Evolutionary conservation across 1,140 invertebrate species (phyloP).

Genomic region (Aphelinus certus): DNA sequence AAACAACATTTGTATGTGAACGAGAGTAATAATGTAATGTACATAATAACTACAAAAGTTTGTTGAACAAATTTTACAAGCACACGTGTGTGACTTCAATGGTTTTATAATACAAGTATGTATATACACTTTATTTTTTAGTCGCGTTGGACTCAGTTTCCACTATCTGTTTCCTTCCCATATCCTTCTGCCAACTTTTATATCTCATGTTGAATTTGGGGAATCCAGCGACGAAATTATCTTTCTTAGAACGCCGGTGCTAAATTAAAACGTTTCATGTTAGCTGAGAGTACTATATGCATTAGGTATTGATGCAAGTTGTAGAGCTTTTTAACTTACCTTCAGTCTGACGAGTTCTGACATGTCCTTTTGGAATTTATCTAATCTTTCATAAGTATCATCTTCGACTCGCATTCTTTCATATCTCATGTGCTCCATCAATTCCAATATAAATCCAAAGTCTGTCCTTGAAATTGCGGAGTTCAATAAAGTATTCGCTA

Average conservation of each 20-base stretch:
- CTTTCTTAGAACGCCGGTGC: constrained; percentile 11
- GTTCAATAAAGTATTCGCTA: constrained; percentile 75
- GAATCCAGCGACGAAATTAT: constrained; percentile 40
- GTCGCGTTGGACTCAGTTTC: constrained; percentile 5
- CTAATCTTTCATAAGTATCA: constrained; percentile 68
- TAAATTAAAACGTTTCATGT: constrained; percentile 2
- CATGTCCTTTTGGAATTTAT: constrained; percentile 65
- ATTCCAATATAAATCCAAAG: constrained; percentile 73
- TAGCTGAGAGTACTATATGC: background rate
- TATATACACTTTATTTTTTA: constrained; percentile 4
- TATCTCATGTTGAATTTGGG: constrained; percentile 47
- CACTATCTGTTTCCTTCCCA: constrained; percentile 25
- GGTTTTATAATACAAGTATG: constrained; percentile 18
- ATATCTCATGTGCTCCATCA: constrained; percentile 73
- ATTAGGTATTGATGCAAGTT: background rate
- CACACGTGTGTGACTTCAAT: background rate
- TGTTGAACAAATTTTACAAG: background rate
- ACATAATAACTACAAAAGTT: constrained; percentile 15
- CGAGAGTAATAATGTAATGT: constrained; percentile 38
- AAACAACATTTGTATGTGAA: constrained; percentile 34
- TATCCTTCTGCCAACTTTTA: constrained; percentile 38
- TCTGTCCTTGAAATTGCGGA: constrained; percentile 69
- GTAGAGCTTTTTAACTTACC: constrained; percentile 50
- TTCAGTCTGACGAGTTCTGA: constrained; percentile 61
- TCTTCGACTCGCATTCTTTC: constrained; percentile 70